Evolutionary conservation across 2,888 invertebrate species (phyloP), one percentile per base, ranked within the genome.

Genomic region (Metellina segmentata): DNA sequence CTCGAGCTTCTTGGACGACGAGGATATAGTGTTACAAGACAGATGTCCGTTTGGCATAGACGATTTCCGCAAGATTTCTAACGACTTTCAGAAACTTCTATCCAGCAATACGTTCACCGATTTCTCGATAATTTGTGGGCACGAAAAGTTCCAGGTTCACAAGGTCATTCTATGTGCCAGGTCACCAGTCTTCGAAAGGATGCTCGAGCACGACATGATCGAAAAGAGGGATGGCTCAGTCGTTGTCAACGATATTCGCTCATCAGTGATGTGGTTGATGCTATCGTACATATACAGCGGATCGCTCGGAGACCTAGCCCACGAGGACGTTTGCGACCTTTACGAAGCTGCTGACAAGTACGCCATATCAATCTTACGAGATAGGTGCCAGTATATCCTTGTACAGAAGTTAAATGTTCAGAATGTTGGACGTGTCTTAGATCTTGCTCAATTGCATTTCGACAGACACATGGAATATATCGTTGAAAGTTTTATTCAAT

Each of bases 271-370:
- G 19, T 0, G n/a, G 20, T 19, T 19, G 19, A n/a, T 72, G 19
- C 19, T 72, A 0, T 6, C 9, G 72, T 72, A 72, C 72, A 7
- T 72, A 20, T 72, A 72, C 72, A 72, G 20, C 9, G 72, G 72
- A 6, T 9, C 9, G 6, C 20, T 72, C 6, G 9, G 19, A n/a
- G 9, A 19, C 19, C 5, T 20, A 19, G 0, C 9, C 9, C 7
- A 72, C 20, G n/a, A n/a, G 0, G 0, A 19, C 19, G 6, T 72
- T 9, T 61, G 61, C 9, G 72, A 72, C n/a, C 20, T 72, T 5
- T 72, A 72, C 72, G 72, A 72, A 19, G 72, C 19, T 6, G 72
- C 72, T 19, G 72, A 72, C 72, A 72, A 19, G 72, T 72, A 72
- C 72, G 19, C 7, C 6, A 19, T 72, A 0, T 9, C 6, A 7